Evolutionary conservation across 1,140 invertebrate species (phyloP).

Genomic region (Octopus bimaculoides): DNA sequence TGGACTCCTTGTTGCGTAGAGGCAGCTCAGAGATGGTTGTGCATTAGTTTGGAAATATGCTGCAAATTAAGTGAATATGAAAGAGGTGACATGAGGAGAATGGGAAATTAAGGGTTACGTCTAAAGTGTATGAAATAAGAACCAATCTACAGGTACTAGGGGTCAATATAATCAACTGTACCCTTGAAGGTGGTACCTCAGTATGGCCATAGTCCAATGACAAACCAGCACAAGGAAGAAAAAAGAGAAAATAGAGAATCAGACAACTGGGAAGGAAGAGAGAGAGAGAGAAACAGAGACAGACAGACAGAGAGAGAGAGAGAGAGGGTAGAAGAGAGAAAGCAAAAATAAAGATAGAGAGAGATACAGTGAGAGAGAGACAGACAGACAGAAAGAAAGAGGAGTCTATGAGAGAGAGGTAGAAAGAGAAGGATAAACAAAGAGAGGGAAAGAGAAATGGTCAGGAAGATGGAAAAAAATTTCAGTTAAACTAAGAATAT

Average conservation of each 20-base stretch:
- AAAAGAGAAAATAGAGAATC: neutral
- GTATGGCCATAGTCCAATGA: no score
- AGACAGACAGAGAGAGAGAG: neutral
- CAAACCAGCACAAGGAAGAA: neutral
- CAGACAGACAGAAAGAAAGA: neutral
- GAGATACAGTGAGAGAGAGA: neutral
- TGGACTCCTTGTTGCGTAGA: no score
- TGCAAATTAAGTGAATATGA: no score
- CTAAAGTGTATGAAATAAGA: no score
- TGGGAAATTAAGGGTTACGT: no score
- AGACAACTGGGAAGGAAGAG: neutral
- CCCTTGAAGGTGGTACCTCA: no score
- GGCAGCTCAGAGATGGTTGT: no score
- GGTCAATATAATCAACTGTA: no score
- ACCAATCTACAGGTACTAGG: no score
- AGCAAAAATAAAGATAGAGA: neutral
- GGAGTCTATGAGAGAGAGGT: neutral
- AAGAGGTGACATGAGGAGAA: no score
- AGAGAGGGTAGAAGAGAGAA: conserved; percentile 3
- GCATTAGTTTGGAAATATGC: no score
- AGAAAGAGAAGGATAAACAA: neutral
- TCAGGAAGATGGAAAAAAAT: neutral
- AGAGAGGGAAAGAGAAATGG: neutral
- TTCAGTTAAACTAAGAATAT: no score
- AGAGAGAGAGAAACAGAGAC: neutral